A percentile compares a stretch with the other conserved stretches of the same genome.
These are phyloP conservation scores for Rhinophrynus dorsalis DNA, from an alignment of 2,797 vertebrate species.

Conservation along the genomic window DNA sequence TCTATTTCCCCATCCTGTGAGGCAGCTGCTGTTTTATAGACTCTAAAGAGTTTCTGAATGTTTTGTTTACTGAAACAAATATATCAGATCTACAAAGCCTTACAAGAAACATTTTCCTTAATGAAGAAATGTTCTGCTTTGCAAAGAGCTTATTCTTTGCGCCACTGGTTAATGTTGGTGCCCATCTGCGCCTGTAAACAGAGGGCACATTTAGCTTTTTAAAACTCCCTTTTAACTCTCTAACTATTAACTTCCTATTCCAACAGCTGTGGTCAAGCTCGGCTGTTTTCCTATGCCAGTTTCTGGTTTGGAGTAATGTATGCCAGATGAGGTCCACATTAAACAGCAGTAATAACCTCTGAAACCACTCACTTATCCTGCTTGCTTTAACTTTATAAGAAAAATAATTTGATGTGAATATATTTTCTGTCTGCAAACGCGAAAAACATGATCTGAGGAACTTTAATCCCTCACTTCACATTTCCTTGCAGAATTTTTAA, in stretches of 20 bases:
- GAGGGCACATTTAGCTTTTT: constrained; percentile 37
- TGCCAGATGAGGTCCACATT: constrained; percentile 44
- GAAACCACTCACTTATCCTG: constrained; percentile 43
- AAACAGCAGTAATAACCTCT: constrained; percentile 47
- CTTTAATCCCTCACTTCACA: constrained; percentile 46
- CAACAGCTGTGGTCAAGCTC: constrained; percentile 41
- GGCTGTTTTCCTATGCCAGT: constrained; percentile 43
- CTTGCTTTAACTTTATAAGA: constrained; percentile 32
- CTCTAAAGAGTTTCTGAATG: constrained; percentile 15
- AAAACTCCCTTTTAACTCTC: constrained; percentile 17
- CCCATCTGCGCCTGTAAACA: constrained; percentile 32
- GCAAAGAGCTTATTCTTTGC: constrained; percentile 37
- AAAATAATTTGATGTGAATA: constrained; percentile 46
- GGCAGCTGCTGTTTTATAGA: constrained; percentile 13
- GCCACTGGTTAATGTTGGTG: constrained; percentile 29
- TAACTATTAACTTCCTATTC: constrained; percentile 48
- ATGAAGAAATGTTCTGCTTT: constrained; percentile 14
- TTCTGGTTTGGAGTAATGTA: constrained; percentile 26
- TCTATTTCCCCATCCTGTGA: not conserved
- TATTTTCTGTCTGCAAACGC: constrained; percentile 38
- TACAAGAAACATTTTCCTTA: constrained; percentile 11
- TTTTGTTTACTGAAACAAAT: constrained; percentile 29
- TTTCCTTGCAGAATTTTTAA: constrained; percentile 44
- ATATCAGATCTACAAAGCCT: constrained; percentile 10
- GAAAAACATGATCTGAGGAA: constrained; percentile 29